Evolutionary conservation across 2,797 vertebrate species (phyloP).

Genomic region (Basileuterus tristriatus): DNA sequence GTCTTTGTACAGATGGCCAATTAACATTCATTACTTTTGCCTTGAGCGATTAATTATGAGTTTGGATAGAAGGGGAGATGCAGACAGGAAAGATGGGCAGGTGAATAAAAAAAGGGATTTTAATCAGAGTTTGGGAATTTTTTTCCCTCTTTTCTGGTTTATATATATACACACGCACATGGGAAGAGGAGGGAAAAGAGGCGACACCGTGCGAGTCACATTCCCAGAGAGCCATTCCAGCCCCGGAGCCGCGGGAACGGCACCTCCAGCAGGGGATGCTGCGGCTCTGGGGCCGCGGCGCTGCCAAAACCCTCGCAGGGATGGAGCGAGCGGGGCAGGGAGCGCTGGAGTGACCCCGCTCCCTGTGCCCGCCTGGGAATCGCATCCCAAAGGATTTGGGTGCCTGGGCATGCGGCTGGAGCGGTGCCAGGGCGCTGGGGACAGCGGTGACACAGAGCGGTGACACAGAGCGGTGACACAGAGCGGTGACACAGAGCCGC

Average conservation of each 20-base stretch:
- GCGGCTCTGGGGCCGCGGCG: rapidly evolving
- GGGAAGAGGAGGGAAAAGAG: slow-evolving; percentile 1
- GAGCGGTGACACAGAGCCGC: neutral
- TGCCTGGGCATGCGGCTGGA: rapidly evolving
- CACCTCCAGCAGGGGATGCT: rapidly evolving
- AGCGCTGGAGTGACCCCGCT: rapidly evolving
- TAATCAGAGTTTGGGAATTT: slow-evolving; percentile 72
- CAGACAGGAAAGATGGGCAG: slow-evolving; percentile 80
- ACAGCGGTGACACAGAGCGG: neutral
- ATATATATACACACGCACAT: neutral
- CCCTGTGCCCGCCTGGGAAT: rapidly evolving
- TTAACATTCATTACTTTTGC: slow-evolving; percentile 90
- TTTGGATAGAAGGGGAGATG: slow-evolving; percentile 81
- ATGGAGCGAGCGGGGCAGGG: neutral
- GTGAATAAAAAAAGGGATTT: slow-evolving; percentile 76
- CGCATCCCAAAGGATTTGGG: rapidly evolving
- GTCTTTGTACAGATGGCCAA: slow-evolving; percentile 90
- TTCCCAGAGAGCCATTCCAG: neutral
- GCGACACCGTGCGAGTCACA: rapidly evolving
- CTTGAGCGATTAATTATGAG: slow-evolving; percentile 88
- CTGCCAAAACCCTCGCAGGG: too few relatives aligned
- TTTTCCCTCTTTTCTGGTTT: neutral
- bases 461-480: neutral
- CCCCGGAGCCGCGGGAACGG: rapidly evolving
- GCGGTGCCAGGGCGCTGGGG: neutral